Evolutionary conservation across 2,113 vertebrate genomes (phyloP).

Genomic region (Sander lucioperca): DNA sequence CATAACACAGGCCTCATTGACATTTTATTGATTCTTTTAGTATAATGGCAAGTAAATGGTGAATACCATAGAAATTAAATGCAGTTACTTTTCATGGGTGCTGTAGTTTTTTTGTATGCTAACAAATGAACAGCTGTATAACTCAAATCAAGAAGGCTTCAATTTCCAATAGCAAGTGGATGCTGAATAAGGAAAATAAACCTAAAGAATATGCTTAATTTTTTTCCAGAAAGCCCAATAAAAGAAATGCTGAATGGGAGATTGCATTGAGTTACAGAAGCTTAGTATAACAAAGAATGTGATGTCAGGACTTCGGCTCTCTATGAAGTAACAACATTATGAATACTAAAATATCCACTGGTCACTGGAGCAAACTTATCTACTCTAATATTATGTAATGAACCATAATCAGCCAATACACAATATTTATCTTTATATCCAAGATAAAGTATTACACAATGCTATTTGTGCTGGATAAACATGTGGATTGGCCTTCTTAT

Average conservation of each 20-base stretch:
- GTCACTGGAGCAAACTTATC: slow-evolving; percentile 5
- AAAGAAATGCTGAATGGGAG: neutral
- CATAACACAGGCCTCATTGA: neutral
- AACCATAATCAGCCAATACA: slow-evolving; percentile 21
- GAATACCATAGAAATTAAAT: too few species aligned
- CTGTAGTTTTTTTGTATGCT: too few species aligned
- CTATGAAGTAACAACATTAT: neutral
- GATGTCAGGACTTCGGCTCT: neutral
- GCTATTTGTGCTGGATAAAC: slow-evolving; percentile 23
- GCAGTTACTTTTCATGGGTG: too few species aligned
- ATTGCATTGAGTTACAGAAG: too few species aligned
- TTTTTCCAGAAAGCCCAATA: neutral
- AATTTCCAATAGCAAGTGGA: too few species aligned
- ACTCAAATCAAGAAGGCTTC: too few species aligned
- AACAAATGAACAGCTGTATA: too few species aligned
- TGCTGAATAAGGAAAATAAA: too few species aligned
- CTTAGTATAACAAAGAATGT: neutral
- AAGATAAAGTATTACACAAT: slow-evolving; percentile 6
- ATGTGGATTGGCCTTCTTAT: neutral
- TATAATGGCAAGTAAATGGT: neutral
- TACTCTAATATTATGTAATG: slow-evolving; percentile 8
- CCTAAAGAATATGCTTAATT: too few species aligned
- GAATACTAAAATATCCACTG: neutral
- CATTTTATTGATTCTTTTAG: slow-evolving; percentile 12
- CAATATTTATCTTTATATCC: slow-evolving; percentile 14